phyloP scores from a whole-genome alignment of 2,113 vertebrate species.

The Morone chrysops region DNA sequence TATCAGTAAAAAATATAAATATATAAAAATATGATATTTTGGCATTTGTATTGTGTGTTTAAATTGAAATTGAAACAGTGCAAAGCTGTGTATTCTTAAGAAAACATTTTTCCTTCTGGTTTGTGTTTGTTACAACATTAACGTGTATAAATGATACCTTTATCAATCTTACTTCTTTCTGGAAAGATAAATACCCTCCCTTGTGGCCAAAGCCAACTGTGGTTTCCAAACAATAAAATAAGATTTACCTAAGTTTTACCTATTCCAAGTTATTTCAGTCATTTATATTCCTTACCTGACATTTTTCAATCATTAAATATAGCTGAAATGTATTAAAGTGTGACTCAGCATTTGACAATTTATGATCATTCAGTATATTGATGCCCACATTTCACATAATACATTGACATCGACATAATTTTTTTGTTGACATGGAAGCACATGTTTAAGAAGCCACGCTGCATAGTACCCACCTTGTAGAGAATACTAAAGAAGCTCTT shows the following conservation, averaged over 20 bases:
- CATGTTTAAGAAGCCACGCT: neutral
- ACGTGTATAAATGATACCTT: neutral
- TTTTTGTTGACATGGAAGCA: neutral
- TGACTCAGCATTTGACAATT: too few relatives aligned
- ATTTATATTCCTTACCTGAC: neutral
- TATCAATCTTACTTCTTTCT: slow-evolving; percentile 1
- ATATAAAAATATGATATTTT: neutral
- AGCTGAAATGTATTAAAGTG: neutral
- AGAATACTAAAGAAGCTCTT: neutral
- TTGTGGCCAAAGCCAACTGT: neutral
- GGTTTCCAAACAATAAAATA: neutral
- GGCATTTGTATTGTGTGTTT: neutral
- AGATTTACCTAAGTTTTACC: neutral
- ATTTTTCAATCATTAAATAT: neutral
- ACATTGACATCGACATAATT: too few relatives aligned
- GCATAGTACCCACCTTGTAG: neutral
- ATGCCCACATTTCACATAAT: neutral
- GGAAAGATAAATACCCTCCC: neutral
- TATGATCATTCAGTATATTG: neutral
- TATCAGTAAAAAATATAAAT: too few relatives aligned
- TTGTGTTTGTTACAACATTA: neutral
- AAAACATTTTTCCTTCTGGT: neutral
- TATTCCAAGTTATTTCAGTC: neutral
- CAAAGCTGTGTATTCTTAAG: neutral
- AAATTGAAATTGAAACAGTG: neutral